Base-by-base conservation (phyloP, 2,797 vertebrate genomes). In the Gobio occitaniae region DNA sequence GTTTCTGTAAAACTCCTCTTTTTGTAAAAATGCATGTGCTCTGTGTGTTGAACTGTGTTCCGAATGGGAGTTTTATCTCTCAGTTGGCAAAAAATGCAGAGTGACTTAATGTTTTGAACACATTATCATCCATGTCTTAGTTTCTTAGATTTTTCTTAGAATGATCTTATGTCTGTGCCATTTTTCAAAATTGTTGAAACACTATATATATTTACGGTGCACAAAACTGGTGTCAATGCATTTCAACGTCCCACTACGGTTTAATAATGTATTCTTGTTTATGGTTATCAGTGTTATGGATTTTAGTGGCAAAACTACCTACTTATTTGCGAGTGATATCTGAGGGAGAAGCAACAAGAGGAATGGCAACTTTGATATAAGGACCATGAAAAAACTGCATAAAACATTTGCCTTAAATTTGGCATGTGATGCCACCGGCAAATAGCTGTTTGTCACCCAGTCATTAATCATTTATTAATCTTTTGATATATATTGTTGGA, bases 11-110 rank as follows among this genome's bases (percentile, higher is more conserved):
- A 68, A 16, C 71, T 8, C 17, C 8, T 50, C 44, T 13, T 21
- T 77, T 12, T 54, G 36, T 52, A 56, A 54, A 56, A 56, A 59
- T 59, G 75, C 50, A 47, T 32, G 17, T 77, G 65, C 11, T 74
- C 3, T 50, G 25, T 84, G 74, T 82, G 80, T 83, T 48, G 3
- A 63, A 4, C 32, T 68, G 63, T 84, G 47, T 41, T 59, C 41
- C 41, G 41, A 74, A 74, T 36, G 4, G 48, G 68, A 44, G 5
- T 65, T 63, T 78, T 65, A 41, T 68, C 32, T 65, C 32, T 66
- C 21, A 1, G 2, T 63, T 82, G 0, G 9, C 44, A 65, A 48
- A 32, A 25, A 59, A 75, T 48, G 54, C 54, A 61, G 32, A 32
- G 25, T n/a, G 25, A 47, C 61, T 56, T 71, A 15, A 82, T 72